phyloP scores from a whole-genome alignment of 2,797 vertebrate genomes.

The Toxotes lorentzi region DNA sequence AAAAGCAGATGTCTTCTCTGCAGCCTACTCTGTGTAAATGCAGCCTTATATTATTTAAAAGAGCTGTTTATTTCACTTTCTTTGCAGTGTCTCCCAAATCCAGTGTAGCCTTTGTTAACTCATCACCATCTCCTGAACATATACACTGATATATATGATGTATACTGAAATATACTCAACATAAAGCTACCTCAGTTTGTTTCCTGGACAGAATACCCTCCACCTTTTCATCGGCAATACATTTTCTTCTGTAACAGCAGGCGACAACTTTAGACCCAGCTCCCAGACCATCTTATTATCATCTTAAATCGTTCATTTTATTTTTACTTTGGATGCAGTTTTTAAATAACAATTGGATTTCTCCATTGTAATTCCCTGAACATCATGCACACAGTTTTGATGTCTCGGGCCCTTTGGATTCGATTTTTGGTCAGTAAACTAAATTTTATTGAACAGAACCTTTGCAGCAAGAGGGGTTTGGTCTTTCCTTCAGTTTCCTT shows the following conservation, averaged over 20 bases:
- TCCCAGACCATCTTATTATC: background rate
- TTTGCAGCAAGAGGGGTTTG: background rate
- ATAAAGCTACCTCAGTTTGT: conserved; percentile 68
- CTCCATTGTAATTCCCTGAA: background rate
- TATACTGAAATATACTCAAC: conserved; percentile 20
- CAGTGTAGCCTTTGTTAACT: conserved; percentile 37
- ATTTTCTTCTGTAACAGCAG: background rate
- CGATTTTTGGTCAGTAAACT: background rate
- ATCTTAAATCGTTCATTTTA: background rate
- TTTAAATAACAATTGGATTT: background rate
- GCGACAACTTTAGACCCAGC: background rate
- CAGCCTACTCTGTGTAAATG: conserved; percentile 11
- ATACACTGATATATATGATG: background rate
- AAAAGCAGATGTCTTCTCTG: conserved; percentile 11
- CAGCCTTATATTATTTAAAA: conserved; percentile 23
- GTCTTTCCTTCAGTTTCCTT: background rate
- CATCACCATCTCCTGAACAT: conserved; percentile 7
- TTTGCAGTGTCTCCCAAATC: conserved; percentile 29
- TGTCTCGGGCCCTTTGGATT: background rate
- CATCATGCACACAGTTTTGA: background rate
- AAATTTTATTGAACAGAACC: background rate
- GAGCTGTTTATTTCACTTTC: background rate
- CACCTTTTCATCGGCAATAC: background rate
- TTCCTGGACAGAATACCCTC: conserved; percentile 40
- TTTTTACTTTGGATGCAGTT: too few relatives aligned